A percentile compares a stretch with the other conserved stretches of the same genome.
Evolutionary conservation across 1,140 invertebrate species (phyloP).

Genomic region (Chrysomallon squamiferum): DNA sequence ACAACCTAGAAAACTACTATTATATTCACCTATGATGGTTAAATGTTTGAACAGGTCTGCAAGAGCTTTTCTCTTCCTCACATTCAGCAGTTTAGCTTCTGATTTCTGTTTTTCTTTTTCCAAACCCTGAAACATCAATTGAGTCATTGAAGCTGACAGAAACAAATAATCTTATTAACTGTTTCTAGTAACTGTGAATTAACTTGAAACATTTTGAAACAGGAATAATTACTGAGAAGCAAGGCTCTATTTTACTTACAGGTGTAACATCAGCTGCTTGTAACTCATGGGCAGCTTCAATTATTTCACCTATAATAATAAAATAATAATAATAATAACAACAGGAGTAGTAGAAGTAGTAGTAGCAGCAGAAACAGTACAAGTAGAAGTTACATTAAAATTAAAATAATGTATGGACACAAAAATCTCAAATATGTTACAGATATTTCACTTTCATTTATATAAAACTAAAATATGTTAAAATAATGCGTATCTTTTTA

Average conservation of each 20-base stretch:
- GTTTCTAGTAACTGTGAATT: background rate
- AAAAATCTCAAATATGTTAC: too few species aligned
- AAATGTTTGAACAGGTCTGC: conserved; percentile 84
- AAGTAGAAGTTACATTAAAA: too few species aligned
- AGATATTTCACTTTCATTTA: too few species aligned
- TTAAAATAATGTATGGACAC: too few species aligned
- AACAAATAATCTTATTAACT: background rate
- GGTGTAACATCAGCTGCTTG: conserved; percentile 71
- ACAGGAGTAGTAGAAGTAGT: too few species aligned
- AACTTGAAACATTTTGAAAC: background rate
- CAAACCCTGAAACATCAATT: conserved; percentile 62
- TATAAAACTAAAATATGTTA: too few species aligned
- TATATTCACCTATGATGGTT: conserved; percentile 61
- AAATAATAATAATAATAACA: conserved; percentile 9
- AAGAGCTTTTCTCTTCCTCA: conserved; percentile 82
- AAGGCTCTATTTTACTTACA: too few species aligned
- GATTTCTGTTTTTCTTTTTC: conserved; percentile 80
- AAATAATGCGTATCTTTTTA: too few species aligned
- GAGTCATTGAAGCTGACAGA: background rate
- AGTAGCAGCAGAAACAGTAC: too few species aligned
- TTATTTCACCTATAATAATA: conserved; percentile 49
- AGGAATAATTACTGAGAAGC: too few species aligned
- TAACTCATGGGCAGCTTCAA: conserved; percentile 55
- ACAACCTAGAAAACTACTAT: too few species aligned
- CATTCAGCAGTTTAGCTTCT: conserved; percentile 75